Base-by-base conservation (phyloP, 2,113 vertebrate species). In the Microcebus griseorufus region DNA sequence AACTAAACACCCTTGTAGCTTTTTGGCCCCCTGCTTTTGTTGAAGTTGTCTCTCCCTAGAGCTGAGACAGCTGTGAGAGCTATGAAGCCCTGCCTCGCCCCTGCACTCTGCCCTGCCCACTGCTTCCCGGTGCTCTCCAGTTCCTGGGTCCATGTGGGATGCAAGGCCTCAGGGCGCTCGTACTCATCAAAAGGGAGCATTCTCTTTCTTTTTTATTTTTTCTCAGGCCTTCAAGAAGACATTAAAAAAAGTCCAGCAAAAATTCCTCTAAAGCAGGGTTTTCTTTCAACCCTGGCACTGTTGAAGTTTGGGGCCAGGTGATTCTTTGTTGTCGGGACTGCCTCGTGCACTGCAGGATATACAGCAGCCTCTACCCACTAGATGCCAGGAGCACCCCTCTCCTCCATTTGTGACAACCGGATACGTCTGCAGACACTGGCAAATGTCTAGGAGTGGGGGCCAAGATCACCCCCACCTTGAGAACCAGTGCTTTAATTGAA, bases 1-100 rank as follows among this genome's bases (percentile, higher is more conserved):
- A 96, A 97, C 97, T 96, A 98, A 96, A 97, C 96, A 98, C 95
- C 97, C 95, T 95, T 93, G 93, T 98, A 96, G 92, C 92, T 97
- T 97, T 98, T 93, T 67, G 93, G 78, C 97, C 97, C 95, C 98
- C 32, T 97, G 94, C 55, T 95, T 93, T 95, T 94, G 97, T 95
- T 87, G 88, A 67, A 92, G 51, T 92, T 84, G 69, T 96, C 93
- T 97, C 90, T 96, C 51, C 51, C 67, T 76, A 58, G 96, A 97
- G 96, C 42, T 91, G 95, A 93, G 96, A 79, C 91, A 98, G 97
- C 92, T 98, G 93, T 95, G 96, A 96, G 93, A 64, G 39, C 45
- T 6, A 9, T 95, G 48, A 45, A 96, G 93, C 80, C 45, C 32
- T 64, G 64, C 67, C 89, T 88, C 20, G 25, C 51, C 72, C 78